Evolutionary conservation across 2,797 vertebrate genomes (phyloP).

Genomic region (Pempheris klunzingeri): DNA sequence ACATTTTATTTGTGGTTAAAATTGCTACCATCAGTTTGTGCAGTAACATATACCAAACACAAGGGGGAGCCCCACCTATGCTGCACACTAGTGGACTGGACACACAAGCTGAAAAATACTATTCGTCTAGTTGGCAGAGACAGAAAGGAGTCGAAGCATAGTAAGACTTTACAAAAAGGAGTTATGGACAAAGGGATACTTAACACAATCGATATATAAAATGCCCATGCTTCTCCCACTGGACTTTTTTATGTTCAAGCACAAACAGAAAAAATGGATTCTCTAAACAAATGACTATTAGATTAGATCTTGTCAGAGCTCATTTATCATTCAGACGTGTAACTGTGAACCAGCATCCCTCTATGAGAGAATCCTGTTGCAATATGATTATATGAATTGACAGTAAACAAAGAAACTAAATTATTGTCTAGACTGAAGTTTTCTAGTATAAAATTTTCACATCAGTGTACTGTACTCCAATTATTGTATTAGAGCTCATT

Average conservation of each 20-base stretch:
- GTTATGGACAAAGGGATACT: not conserved
- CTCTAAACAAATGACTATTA: not conserved
- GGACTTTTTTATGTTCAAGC: too few species aligned
- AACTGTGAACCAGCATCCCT: not conserved
- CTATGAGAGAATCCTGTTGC: not conserved
- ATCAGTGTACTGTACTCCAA: not conserved
- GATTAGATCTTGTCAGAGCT: not conserved
- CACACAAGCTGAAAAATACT: not conserved
- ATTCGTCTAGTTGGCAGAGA: not conserved
- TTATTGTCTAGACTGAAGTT: not conserved
- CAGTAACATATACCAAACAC: conserved; percentile 18
- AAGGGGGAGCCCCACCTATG: conserved; percentile 13
- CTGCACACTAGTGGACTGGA: not conserved
- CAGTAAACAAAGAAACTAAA: not conserved
- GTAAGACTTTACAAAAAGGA: not conserved
- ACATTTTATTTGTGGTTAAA: not conserved
- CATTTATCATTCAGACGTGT: not conserved
- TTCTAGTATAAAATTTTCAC: not conserved
- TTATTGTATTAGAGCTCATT: not conserved
- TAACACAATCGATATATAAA: not conserved
- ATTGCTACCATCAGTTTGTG: not conserved
- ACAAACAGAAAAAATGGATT: too few species aligned
- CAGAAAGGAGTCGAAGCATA: not conserved
- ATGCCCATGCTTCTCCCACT: too few species aligned
- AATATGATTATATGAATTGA: not conserved